A percentile compares a stretch with the other conserved stretches of the same genome.
Evolutionary conservation across 2,797 vertebrate genomes (phyloP).

Genomic region (Anisognathus igniventris): DNA sequence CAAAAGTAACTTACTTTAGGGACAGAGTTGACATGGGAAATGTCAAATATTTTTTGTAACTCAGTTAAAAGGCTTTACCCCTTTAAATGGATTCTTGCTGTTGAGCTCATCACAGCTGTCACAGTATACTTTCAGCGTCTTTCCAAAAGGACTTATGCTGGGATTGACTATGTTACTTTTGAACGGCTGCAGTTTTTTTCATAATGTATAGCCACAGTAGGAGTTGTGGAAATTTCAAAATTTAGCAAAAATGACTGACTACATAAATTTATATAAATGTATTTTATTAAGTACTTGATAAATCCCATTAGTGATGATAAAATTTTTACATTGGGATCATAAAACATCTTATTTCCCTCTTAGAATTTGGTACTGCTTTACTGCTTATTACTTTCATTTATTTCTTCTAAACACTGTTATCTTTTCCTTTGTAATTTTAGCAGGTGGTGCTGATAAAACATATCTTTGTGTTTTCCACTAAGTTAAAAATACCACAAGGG

Average conservation of each 20-base stretch:
- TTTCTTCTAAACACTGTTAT: background rate
- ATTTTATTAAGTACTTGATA: background rate
- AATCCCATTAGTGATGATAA: background rate
- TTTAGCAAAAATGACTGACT: background rate
- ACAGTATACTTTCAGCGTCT: background rate
- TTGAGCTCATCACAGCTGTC: background rate
- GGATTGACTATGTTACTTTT: background rate
- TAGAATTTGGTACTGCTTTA: background rate
- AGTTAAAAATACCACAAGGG: conserved; percentile 42
- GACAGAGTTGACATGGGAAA: background rate
- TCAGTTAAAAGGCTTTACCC: background rate
- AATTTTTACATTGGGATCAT: background rate
- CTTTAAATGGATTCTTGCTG: background rate
- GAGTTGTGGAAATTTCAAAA: background rate
- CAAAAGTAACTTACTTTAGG: background rate
- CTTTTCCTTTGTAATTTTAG: background rate
- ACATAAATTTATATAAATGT: background rate
- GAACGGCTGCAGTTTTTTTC: background rate
- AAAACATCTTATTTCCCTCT: background rate
- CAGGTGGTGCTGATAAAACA: background rate
- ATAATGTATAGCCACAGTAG: fast-evolving
- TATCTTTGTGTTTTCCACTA: background rate
- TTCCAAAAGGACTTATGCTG: background rate
- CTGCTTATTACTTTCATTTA: background rate
- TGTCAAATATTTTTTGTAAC: background rate